A percentile compares a stretch with the other conserved stretches of the same genome.
These are phyloP conservation scores for Promerops cafer DNA, from an alignment of 2,113 vertebrate genomes.

Conservation along the genomic window DNA sequence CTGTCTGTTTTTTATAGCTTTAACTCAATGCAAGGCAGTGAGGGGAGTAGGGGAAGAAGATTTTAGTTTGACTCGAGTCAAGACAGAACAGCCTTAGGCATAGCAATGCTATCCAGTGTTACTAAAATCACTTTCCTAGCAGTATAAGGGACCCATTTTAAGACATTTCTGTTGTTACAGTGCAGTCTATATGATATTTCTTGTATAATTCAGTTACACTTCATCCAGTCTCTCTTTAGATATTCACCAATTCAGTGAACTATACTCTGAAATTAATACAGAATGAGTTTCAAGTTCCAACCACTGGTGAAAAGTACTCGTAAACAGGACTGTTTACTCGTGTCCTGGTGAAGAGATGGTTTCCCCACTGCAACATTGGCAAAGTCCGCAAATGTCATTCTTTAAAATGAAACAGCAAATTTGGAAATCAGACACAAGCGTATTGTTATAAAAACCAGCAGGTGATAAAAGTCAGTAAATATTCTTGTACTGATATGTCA, in stretches of 20 bases:
- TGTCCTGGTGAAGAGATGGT: neutral
- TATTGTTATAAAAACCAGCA: neutral
- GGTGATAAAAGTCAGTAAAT: neutral
- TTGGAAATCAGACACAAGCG: neutral
- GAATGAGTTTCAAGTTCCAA: neutral
- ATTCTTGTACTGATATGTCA: neutral
- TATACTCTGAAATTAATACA: neutral
- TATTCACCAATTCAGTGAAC: neutral
- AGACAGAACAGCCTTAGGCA: slow-evolving; percentile 29
- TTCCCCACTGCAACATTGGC: neutral
- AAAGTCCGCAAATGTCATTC: neutral
- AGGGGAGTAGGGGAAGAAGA: neutral
- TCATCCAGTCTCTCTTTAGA: neutral
- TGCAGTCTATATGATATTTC: neutral
- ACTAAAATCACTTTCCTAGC: neutral
- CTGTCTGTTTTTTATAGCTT: neutral
- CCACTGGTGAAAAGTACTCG: accelerated
- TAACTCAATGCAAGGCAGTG: neutral
- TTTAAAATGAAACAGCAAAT: neutral
- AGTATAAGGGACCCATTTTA: neutral
- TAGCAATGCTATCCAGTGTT: neutral
- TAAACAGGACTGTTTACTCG: neutral
- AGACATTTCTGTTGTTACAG: neutral
- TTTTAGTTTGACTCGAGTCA: neutral
- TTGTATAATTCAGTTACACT: neutral